Conservation (phyloP, 2,113 vertebrate genomes). For the Calidris pygmaea region DNA sequence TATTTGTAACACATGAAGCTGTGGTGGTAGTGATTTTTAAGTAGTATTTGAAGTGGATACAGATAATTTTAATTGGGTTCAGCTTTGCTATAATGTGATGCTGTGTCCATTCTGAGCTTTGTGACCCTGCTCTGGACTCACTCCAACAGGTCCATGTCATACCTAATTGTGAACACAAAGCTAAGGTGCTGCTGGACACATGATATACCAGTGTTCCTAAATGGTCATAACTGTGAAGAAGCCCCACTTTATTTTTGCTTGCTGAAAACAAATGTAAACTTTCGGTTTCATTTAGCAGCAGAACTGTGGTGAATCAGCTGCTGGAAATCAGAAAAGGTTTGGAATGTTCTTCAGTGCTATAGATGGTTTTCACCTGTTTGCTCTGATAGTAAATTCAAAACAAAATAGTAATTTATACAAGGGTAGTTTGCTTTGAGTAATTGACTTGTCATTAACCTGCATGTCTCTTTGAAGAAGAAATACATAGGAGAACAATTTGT, state of each 20-base stretch:
- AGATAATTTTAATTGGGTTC: not conserved
- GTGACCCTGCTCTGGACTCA: not conserved
- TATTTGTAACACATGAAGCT: not conserved
- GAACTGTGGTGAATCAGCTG: not conserved
- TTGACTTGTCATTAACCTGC: constrained; percentile 1
- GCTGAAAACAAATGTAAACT: not conserved
- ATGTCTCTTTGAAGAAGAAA: constrained; percentile 14
- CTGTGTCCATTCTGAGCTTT: not conserved
- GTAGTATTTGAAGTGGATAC: not conserved
- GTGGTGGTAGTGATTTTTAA: not conserved
- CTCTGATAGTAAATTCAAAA: not conserved
- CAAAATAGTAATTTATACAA: not conserved
- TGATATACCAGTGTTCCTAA: not conserved
- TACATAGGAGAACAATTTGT: not conserved
- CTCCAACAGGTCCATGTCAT: not conserved
- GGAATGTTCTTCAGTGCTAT: not conserved
- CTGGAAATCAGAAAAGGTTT: not conserved
- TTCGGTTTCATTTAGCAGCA: not conserved
- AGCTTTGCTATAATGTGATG: not conserved
- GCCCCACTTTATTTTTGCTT: not conserved
- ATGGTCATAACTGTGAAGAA: not conserved
- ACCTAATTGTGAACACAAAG: not conserved
- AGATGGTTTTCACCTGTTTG: not conserved
- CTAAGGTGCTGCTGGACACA: not conserved
- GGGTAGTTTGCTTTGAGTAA: not conserved